phyloP scores from a whole-genome alignment of 2,797 vertebrate species.

The Lateolabrax maculatus region DNA sequence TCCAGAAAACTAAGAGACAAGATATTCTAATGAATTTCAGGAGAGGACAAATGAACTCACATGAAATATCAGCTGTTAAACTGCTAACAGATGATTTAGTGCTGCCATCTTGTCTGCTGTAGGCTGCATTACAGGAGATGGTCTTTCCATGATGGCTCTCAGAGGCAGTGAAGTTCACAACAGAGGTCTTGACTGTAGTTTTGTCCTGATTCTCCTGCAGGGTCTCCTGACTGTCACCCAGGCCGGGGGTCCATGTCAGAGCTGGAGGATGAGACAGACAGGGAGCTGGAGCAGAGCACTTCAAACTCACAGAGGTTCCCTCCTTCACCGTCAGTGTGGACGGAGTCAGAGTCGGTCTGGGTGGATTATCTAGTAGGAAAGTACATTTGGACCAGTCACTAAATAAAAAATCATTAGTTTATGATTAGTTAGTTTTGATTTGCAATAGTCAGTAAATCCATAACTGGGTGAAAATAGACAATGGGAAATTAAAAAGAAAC shows the following conservation, averaged over 20 bases:
- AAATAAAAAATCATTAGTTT: neutral
- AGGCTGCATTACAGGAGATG: conserved; percentile 62
- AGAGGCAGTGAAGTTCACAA: conserved; percentile 63
- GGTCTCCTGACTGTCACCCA: conserved; percentile 42
- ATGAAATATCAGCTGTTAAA: conserved; percentile 29
- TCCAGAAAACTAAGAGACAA: no score
- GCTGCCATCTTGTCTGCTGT: conserved; percentile 47
- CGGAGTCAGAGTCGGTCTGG: conserved; percentile 25
- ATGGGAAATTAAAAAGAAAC: no score
- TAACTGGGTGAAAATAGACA: neutral
- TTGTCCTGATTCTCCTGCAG: conserved; percentile 51
- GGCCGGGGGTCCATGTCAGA: conserved; percentile 52
- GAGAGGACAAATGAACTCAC: conserved; percentile 43
- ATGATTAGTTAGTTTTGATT: no score
- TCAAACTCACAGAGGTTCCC: conserved; percentile 55
- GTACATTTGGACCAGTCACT: neutral
- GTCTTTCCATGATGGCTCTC: conserved; percentile 33
- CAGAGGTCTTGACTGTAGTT: conserved; percentile 57
- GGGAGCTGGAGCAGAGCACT: conserved; percentile 59
- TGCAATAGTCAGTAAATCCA: neutral
- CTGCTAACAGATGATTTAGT: neutral
- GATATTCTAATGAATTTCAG: no score
- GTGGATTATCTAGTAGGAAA: conserved; percentile 22
- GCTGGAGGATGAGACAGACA: conserved; percentile 48
- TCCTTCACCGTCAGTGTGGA: conserved; percentile 41